A percentile compares a stretch with the other conserved stretches of the same genome.
phyloP scores from a whole-genome alignment of 1,140 invertebrate species.

The Panagrolaimus sp. region DNA sequence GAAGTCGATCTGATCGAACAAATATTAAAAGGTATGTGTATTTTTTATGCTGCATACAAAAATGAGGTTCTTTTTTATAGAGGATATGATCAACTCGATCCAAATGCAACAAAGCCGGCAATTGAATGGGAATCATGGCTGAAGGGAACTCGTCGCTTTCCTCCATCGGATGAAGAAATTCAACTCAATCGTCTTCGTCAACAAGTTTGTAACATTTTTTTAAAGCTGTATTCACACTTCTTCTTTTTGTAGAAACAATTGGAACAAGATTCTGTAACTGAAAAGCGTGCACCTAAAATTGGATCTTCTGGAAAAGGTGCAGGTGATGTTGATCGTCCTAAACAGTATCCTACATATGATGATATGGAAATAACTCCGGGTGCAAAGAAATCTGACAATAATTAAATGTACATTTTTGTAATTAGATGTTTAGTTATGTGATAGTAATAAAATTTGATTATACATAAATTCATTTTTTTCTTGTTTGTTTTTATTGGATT shows the following conservation, averaged over 20 bases:
- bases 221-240: background rate
- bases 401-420: slow-evolving; percentile 9
- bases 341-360: slow-evolving; percentile 41
- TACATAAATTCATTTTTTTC: background rate
- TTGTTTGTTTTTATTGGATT: slow-evolving; percentile 4
- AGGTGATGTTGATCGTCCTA: slow-evolving; percentile 35
- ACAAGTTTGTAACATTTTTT: slow-evolving; percentile 33
- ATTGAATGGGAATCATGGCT: slow-evolving; percentile 51
- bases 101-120: slow-evolving; percentile 24
- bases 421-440: slow-evolving; percentile 13
- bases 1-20: slow-evolving; percentile 6
- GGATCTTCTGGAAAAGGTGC: slow-evolving; percentile 39
- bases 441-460: slow-evolving; percentile 15
- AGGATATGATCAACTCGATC: slow-evolving; percentile 36
- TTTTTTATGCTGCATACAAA: background rate
- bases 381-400: background rate
- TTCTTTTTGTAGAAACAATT: slow-evolving; percentile 36
- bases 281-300: slow-evolving; percentile 41
- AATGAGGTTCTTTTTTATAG: slow-evolving; percentile 33
- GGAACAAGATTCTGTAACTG: slow-evolving; percentile 35
- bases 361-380: slow-evolving; percentile 43
- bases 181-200: slow-evolving; percentile 38
- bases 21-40: slow-evolving; percentile 31
- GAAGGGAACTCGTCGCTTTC: slow-evolving; percentile 44
- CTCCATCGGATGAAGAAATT: slow-evolving; percentile 46